phyloP scores from a whole-genome alignment of 2,888 invertebrate genomes.

The Andrena bucephala region DNA sequence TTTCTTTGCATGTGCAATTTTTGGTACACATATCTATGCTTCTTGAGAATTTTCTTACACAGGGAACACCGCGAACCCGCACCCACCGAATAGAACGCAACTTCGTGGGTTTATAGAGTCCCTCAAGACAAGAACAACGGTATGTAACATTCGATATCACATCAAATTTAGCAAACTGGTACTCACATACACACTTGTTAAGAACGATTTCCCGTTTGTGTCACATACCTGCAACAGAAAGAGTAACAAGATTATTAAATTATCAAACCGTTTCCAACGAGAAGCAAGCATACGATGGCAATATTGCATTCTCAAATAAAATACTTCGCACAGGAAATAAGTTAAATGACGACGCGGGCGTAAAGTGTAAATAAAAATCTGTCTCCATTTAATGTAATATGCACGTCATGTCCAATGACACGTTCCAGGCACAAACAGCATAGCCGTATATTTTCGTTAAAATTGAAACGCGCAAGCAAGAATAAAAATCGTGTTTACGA shows the following conservation, averaged over 20 bases:
- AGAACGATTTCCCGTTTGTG: background rate
- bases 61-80: no score
- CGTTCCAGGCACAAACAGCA: background rate
- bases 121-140: no score
- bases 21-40: no score
- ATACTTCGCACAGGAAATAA: background rate
- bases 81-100: no score
- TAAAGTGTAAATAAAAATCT: conserved; percentile 15
- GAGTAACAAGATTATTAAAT: background rate
- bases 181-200: background rate
- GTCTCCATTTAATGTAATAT: conserved; percentile 38
- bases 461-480: conserved; percentile 8
- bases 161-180: background rate
- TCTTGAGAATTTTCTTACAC: no score
- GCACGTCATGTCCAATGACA: background rate
- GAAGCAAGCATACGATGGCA: background rate
- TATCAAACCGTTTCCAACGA: background rate
- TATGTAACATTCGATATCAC: background rate
- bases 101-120: no score
- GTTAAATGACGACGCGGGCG: background rate
- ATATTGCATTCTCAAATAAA: background rate
- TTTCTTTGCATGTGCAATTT: no score
- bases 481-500: conserved; percentile 27
- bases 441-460: conserved; percentile 24
- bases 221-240: conserved; percentile 43